Evolutionary conservation across 1,140 invertebrate species (phyloP).

Genomic region (Psilanteris sp.): DNA sequence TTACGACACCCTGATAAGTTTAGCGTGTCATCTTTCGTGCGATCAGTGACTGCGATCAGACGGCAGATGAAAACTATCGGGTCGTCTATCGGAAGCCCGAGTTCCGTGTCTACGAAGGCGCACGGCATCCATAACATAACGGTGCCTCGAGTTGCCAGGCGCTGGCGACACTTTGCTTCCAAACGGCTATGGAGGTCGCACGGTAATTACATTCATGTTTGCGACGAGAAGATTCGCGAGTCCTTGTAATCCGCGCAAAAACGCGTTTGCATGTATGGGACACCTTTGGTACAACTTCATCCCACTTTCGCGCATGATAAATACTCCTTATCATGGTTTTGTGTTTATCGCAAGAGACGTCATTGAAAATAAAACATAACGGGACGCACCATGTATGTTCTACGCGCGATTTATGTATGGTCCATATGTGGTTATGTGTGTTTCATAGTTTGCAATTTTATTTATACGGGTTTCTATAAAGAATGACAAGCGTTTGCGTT

Average conservation of each 20-base stretch:
- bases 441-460: no score
- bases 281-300: conserved; percentile 11
- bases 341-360: no score
- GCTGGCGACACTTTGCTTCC: conserved; percentile 27
- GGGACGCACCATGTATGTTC: no score
- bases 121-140: conserved; percentile 31
- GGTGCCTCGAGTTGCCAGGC: conserved; percentile 3
- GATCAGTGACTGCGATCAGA: conserved; percentile 18
- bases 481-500: no score
- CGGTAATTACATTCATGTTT: conserved; percentile 14
- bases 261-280: not conserved
- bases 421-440: no score
- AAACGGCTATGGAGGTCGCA: conserved; percentile 29
- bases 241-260: conserved; percentile 5
- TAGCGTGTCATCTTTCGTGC: conserved; percentile 40
- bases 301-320: conserved; percentile 17
- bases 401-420: no score
- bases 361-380: no score
- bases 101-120: conserved; percentile 20
- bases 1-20: conserved; percentile 35
- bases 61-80: conserved; percentile 42
- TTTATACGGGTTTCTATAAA: no score
- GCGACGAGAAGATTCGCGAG: not conserved
- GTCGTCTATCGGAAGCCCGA: conserved; percentile 39
- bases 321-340: conserved; percentile 9